phyloP scores from a whole-genome alignment of 1,140 invertebrate genomes.

The Lepidostoma basale region DNA sequence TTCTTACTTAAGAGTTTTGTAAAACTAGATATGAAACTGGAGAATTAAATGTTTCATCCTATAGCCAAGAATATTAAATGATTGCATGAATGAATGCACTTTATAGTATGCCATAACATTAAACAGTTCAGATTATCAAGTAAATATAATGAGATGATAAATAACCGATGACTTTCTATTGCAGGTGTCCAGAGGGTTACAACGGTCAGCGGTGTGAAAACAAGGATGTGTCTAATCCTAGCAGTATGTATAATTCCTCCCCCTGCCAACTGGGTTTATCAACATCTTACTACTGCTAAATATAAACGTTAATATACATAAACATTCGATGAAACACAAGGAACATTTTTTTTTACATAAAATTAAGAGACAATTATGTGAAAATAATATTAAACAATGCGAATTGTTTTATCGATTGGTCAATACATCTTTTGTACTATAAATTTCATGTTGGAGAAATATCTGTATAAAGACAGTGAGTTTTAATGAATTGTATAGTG shows the following conservation, averaged over 20 bases:
- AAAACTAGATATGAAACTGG: too few species aligned
- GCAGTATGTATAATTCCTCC: slow-evolving; percentile 63
- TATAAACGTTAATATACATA: not conserved
- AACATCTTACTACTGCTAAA: slow-evolving; percentile 60
- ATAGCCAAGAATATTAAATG: too few species aligned
- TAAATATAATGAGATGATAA: too few species aligned
- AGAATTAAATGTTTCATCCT: slow-evolving; percentile 3
- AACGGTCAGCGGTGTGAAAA: slow-evolving; percentile 82
- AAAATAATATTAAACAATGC: not conserved
- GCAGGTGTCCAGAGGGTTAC: slow-evolving; percentile 83
- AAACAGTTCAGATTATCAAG: too few species aligned
- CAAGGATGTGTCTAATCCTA: slow-evolving; percentile 68
- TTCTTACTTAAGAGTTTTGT: too few species aligned
- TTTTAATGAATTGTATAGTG: slow-evolving; percentile 7
- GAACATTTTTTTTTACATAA: not conserved
- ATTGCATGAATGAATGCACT: too few species aligned
- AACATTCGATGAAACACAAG: slow-evolving; percentile 1
- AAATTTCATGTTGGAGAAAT: slow-evolving; percentile 14
- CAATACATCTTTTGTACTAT: slow-evolving; percentile 7
- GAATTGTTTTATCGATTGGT: not conserved
- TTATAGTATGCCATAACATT: too few species aligned
- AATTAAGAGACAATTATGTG: slow-evolving; percentile 21
- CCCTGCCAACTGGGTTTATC: slow-evolving; percentile 62
- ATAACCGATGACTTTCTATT: too few species aligned
- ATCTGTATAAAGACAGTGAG: slow-evolving; percentile 14